Conservation (phyloP, 2,888 invertebrate species). For the Tridacna gigas region DNA sequence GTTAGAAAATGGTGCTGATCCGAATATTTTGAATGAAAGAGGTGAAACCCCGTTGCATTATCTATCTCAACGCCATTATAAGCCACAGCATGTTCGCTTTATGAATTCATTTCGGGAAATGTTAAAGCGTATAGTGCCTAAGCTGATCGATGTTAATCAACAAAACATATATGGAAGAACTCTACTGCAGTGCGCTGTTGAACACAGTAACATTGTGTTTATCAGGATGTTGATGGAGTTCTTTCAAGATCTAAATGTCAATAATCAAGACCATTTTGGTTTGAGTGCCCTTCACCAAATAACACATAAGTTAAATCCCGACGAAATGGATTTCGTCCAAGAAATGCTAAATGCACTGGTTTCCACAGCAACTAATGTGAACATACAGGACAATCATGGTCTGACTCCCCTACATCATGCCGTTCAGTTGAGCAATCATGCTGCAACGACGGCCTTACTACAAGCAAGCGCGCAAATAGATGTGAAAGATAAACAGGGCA, state of each 20-base stretch:
- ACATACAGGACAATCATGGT: slow-evolving; percentile 38
- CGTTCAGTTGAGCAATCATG: slow-evolving; percentile 23
- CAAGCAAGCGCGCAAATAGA: slow-evolving; percentile 5
- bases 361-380: slow-evolving; percentile 21
- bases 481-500: slow-evolving; percentile 25
- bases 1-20: slow-evolving; percentile 22
- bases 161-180: slow-evolving; percentile 18
- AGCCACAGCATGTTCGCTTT: slow-evolving; percentile 12
- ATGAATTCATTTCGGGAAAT: neutral
- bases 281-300: neutral
- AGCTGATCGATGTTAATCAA: neutral
- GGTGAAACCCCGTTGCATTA: slow-evolving; percentile 24
- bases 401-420: slow-evolving; percentile 43
- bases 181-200: slow-evolving; percentile 22
- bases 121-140: neutral
- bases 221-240: neutral
- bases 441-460: slow-evolving; percentile 22
- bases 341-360: neutral
- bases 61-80: slow-evolving; percentile 33
- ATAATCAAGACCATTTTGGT: neutral
- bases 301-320: neutral
- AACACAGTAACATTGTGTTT: slow-evolving; percentile 31
- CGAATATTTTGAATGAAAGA: slow-evolving; percentile 13
- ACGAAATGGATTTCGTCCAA: neutral
- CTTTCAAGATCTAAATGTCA: neutral